Base-by-base conservation (phyloP, 2,797 vertebrate genomes). In the Platyrinchus mystaceus region DNA sequence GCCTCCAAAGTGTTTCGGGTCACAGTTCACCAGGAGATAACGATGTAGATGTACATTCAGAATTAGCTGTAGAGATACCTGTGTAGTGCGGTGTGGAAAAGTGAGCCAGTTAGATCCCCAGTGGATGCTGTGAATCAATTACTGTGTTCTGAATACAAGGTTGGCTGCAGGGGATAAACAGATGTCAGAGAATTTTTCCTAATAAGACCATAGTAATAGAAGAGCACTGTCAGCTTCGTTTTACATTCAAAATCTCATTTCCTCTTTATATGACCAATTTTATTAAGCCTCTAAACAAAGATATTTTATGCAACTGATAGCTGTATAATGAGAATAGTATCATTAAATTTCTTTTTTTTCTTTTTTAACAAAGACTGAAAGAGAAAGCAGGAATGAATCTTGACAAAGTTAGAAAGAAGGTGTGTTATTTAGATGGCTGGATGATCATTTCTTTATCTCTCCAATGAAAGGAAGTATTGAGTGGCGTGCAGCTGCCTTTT, bases 101-200 rank as follows among this genome's bases (percentile, higher is more conserved):
- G 96, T 98, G 98, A 98, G 97, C 91, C 97, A 98, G 98, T 98
- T 93, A 97, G 97, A 97, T 98, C 98, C 98, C 99, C 97, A 98
- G 98, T 98, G 98, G 98, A 98, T 98, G 98, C 97, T 98, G 97
- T 96, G 98, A 99, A 99, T 99, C 99, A 99, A 99, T 99, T 99
- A 99, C 98, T 98, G 96, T 98, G 98, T 98, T 99, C 98, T 98
- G 97, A 98, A 98, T 98, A 98, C 98, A 98, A 98, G 98, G 98
- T 98, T 98, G 98, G 98, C 98, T 98, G 98, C 97, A 97, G 98
- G 97, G 98, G 98, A 98, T 98, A 98, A 99, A 98, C 99, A 98
- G 98, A 98, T 98, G 98, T 98, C 98, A 99, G 98, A 98, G 98
- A 98, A 98, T 98, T 98, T 98, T 98, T 98, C 97, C 98, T 98